Evolutionary conservation across 1,140 invertebrate species (phyloP).

Genomic region (Caenorhabditis inopinata): DNA sequence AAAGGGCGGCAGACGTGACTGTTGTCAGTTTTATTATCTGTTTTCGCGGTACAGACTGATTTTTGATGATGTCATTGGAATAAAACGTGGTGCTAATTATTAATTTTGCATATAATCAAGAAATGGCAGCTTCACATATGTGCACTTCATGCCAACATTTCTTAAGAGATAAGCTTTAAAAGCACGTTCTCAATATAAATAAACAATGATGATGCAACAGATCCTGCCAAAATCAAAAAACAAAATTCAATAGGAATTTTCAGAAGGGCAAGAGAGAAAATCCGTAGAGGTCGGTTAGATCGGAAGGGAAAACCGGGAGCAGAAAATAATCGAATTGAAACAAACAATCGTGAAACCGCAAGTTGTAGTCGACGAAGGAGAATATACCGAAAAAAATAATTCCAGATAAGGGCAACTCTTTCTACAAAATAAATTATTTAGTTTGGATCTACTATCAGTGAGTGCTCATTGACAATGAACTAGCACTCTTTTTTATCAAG

Average conservation of each 20-base stretch:
- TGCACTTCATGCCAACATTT: no score
- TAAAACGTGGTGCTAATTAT: neutral
- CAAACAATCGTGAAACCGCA: conserved; percentile 1
- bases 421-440: neutral
- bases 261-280: no score
- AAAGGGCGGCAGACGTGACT: neutral
- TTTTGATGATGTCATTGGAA: conserved; percentile 12
- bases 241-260: no score
- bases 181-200: no score
- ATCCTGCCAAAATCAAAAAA: neutral
- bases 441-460: neutral
- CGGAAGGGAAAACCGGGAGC: neutral
- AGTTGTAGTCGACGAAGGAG: neutral
- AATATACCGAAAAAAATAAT: neutral
- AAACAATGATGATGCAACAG: no score
- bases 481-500: neutral
- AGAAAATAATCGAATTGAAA: neutral
- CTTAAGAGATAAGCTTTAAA: no score
- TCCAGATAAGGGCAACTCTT: neutral
- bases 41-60: neutral
- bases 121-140: no score
- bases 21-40: conserved; percentile 6
- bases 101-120: neutral
- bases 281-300: no score
- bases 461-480: neutral